phyloP scores from a whole-genome alignment of 2,113 vertebrate genomes.

The Promerops cafer region DNA sequence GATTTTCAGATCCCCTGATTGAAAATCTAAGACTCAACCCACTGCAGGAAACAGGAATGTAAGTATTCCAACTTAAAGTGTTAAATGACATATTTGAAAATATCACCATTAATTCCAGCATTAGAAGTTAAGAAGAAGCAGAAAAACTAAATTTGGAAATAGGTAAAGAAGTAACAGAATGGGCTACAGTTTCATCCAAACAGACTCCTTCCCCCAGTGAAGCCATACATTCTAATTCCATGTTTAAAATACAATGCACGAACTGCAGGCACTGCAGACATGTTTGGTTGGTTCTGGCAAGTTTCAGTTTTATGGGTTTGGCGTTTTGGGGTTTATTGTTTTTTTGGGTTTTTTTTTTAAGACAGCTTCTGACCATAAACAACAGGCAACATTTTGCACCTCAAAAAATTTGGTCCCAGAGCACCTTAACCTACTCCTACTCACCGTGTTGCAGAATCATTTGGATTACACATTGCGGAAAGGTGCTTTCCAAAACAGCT shows the following conservation, averaged over 20 bases:
- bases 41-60: not conserved
- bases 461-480: not conserved
- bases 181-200: not conserved
- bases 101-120: not conserved
- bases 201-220: not conserved
- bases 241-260: not conserved
- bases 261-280: not conserved
- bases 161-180: not conserved
- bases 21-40: not conserved
- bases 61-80: not conserved
- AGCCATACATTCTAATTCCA: not conserved
- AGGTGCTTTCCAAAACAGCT: not conserved
- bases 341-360: not conserved
- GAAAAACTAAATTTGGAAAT: not conserved
- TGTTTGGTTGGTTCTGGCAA: not conserved
- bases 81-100: not conserved
- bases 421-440: not conserved
- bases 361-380: not conserved
- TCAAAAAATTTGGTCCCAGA: not conserved
- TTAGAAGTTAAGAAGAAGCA: not conserved
- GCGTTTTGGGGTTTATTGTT: no score
- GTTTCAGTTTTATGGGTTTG: no score
- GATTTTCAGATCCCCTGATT: not conserved
- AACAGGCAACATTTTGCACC: not conserved
- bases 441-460: not conserved